Evolutionary conservation across 23 tunicate species (phyloP).

Genomic region (Styela clava): DNA sequence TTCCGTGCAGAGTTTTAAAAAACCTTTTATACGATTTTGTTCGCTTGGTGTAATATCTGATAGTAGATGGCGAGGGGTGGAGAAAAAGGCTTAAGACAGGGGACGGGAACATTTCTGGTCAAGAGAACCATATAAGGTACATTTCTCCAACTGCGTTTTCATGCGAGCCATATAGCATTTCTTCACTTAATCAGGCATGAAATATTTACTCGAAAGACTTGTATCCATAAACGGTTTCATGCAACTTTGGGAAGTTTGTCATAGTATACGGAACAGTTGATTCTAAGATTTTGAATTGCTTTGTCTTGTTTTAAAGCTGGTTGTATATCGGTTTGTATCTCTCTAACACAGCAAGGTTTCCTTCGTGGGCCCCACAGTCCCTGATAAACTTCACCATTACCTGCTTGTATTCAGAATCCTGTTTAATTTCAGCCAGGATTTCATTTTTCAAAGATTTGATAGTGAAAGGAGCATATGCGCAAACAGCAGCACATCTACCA

Average conservation of each 20-base stretch:
- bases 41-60: too few relatives aligned
- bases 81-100: too few relatives aligned
- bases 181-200: too few relatives aligned
- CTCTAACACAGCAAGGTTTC: not conserved
- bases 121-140: too few relatives aligned
- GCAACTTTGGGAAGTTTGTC: not conserved
- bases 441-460: not conserved
- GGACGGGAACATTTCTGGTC: too few relatives aligned
- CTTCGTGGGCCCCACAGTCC: not conserved
- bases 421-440: not conserved
- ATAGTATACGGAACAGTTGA: not conserved
- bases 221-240: not conserved
- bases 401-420: not conserved
- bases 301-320: not conserved
- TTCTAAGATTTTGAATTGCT: not conserved
- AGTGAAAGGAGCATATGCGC: not conserved
- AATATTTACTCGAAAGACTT: too few relatives aligned
- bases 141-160: too few relatives aligned
- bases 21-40: too few relatives aligned
- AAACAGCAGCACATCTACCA: conserved; percentile 9
- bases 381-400: not conserved
- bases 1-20: too few relatives aligned
- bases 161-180: too few relatives aligned
- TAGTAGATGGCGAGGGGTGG: too few relatives aligned
- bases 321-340: not conserved